Conservation (phyloP, 37 sponge, comb jelly and placozoan genomes). For the Beroe ovata region DNA sequence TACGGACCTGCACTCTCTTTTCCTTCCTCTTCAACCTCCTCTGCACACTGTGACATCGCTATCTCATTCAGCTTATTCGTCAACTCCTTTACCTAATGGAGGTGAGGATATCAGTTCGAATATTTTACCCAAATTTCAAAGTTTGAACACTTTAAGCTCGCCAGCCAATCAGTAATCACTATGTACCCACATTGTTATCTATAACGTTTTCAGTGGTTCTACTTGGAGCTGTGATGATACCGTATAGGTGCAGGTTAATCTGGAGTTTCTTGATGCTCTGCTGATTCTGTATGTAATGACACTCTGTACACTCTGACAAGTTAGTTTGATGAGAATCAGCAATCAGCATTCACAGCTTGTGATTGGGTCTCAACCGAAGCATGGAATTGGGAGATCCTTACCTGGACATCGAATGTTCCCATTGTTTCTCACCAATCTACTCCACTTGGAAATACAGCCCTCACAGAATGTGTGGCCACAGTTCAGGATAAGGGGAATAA, state of each 20-base stretch:
- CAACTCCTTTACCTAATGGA: neutral
- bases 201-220: conserved; percentile 23
- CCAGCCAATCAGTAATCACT: no score
- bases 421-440: neutral
- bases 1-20: no score
- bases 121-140: no score
- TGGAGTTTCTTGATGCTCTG: conserved; percentile 29
- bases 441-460: neutral
- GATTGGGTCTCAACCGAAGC: no score
- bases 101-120: no score
- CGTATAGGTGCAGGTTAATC: conserved; percentile 23
- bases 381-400: no score
- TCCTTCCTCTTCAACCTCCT: neutral
- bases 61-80: neutral
- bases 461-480: conserved; percentile 56
- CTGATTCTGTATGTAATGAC: conserved; percentile 1
- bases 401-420: conserved; percentile 53
- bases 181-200: neutral
- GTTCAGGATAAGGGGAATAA: neutral
- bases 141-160: no score
- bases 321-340: no score
- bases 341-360: no score
- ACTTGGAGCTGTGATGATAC: conserved; percentile 6
- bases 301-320: conserved; percentile 36
- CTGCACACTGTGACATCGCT: neutral